A percentile compares a stretch with the other conserved stretches of the same genome.
Evolutionary conservation across 2,113 vertebrate genomes (phyloP).

Genomic region (Speoplatyrhinus poulsoni): DNA sequence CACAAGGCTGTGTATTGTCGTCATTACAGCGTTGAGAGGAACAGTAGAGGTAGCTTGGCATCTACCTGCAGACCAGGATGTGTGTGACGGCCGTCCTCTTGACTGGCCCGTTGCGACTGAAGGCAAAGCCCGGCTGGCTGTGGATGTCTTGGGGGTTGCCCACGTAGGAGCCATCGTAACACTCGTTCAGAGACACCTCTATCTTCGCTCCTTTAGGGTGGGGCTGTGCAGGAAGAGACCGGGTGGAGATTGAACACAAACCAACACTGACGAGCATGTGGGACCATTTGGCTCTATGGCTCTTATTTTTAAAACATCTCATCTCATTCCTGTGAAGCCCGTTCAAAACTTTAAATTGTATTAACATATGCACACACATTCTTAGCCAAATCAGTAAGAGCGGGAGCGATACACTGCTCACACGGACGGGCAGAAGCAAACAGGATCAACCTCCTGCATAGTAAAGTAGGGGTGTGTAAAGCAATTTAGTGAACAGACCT

Average conservation of each 20-base stretch:
- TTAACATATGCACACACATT: too few species aligned
- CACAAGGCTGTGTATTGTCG: too few species aligned
- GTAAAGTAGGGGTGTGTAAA: too few species aligned
- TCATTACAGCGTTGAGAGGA: too few species aligned
- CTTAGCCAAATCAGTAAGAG: too few species aligned
- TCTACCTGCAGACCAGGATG: slow-evolving; percentile 94
- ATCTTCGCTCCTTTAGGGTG: slow-evolving; percentile 98
- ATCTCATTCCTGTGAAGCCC: too few species aligned
- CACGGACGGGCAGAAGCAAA: too few species aligned
- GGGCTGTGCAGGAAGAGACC: slow-evolving; percentile 76
- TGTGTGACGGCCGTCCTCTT: slow-evolving; percentile 97
- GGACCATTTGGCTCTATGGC: not conserved
- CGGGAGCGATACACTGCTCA: too few species aligned
- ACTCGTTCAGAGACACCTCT: slow-evolving; percentile 98
- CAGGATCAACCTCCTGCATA: too few species aligned
- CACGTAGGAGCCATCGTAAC: slow-evolving; percentile 97
- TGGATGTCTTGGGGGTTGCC: slow-evolving; percentile 99
- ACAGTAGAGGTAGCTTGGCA: not conserved
- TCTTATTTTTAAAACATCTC: too few species aligned
- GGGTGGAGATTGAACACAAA: not conserved
- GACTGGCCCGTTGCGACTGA: slow-evolving; percentile 96
- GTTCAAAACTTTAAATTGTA: too few species aligned
- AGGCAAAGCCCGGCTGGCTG: slow-evolving; percentile 96
- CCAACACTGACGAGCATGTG: not conserved
- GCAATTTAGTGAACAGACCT: too few species aligned